phyloP scores from a whole-genome alignment of 2,888 invertebrate species.

The Chalcosyrphus nemorum region DNA sequence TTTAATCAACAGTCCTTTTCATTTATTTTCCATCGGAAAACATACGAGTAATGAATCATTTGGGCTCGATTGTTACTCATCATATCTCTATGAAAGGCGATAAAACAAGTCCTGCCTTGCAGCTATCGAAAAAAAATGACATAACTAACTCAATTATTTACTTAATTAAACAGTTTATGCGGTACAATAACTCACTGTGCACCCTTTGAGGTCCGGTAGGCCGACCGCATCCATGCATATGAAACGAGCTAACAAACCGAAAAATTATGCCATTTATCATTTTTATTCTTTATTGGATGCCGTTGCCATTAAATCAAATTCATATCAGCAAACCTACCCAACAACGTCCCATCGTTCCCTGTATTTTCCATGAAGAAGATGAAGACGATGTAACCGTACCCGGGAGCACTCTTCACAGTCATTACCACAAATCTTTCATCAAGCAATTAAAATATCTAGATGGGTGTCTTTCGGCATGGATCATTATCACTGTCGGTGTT shows the following conservation, averaged over 20 bases:
- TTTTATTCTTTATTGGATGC: conserved; percentile 60
- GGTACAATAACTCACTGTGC: conserved; percentile 51
- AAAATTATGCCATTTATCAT: conserved; percentile 72
- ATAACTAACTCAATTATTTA: conserved; percentile 62
- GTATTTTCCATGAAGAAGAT: conserved; percentile 9
- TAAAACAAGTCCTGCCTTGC: background rate
- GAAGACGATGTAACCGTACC: conserved; percentile 29
- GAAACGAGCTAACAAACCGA: conserved; percentile 62
- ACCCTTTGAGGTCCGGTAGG: conserved; percentile 54
- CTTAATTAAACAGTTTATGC: conserved; percentile 55
- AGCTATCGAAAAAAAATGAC: conserved; percentile 29
- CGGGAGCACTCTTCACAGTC: conserved; percentile 69
- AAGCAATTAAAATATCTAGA: conserved; percentile 72
- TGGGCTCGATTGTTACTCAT: background rate
- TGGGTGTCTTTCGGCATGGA: conserved; percentile 71
- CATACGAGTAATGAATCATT: background rate
- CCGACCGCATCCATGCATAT: conserved; percentile 47
- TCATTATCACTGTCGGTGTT: conserved; percentile 70
- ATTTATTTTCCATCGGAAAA: too few relatives aligned
- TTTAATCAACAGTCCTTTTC: background rate
- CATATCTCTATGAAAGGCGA: conserved; percentile 1
- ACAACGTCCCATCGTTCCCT: background rate
- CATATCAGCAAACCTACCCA: conserved; percentile 58
- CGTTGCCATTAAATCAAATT: conserved; percentile 67
- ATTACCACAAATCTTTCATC: conserved; percentile 73